phyloP scores from a whole-genome alignment of 2,797 vertebrate species.

The Hozukius guyotensis region DNA sequence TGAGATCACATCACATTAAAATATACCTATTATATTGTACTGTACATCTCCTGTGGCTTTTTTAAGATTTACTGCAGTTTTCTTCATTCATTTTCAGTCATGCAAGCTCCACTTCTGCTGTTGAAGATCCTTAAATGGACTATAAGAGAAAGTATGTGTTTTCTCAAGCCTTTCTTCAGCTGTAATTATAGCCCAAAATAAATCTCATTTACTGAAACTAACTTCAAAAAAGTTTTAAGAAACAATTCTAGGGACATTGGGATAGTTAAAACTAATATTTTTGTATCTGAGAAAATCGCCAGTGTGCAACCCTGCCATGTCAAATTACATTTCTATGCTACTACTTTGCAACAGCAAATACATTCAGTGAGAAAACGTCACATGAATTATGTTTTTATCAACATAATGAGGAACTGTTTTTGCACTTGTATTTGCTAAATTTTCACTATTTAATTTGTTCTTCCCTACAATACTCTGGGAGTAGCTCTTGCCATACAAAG shows the following conservation, averaged over 20 bases:
- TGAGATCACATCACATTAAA: conserved; percentile 7
- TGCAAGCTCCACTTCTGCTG: background rate
- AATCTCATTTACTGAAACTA: background rate
- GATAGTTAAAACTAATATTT: background rate
- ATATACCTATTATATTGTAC: background rate
- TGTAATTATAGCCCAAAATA: background rate
- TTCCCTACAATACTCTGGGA: background rate
- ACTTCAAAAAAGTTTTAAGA: background rate
- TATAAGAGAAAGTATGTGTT: background rate
- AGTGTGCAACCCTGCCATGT: background rate
- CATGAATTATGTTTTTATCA: background rate
- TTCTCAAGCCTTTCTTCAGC: background rate
- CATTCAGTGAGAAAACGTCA: background rate
- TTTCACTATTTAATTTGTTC: background rate
- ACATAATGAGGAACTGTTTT: background rate
- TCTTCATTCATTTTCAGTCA: conserved; percentile 4
- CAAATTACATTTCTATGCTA: background rate
- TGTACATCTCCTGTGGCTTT: conserved; percentile 1
- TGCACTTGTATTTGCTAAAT: background rate
- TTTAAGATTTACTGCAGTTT: conserved; percentile 5
- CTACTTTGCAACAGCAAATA: background rate
- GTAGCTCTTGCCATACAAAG: background rate
- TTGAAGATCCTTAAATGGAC: background rate
- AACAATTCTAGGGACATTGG: background rate
- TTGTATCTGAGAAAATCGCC: background rate